Percentiles rank a stretch among this genome's conserved stretches.
Evolutionary conservation across 2,888 invertebrate genomes (phyloP).

Genomic region (Bembecia ichneumoniformis): DNA sequence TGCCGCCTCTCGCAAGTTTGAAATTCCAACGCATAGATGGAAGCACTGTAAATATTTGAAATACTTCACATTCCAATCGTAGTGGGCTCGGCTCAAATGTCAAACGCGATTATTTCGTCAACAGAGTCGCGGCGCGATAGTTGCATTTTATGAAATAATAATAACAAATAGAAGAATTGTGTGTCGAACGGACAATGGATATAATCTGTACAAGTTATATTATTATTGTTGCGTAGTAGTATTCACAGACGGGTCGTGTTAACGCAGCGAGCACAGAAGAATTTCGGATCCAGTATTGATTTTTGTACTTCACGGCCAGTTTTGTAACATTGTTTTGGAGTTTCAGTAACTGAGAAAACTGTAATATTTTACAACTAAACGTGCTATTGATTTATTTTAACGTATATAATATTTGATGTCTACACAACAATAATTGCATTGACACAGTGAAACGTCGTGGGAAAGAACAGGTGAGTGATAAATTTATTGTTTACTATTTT

Average conservation of each 20-base stretch:
- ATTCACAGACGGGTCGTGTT: constrained; percentile 34
- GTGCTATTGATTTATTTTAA: neutral
- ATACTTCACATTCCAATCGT: constrained; percentile 76
- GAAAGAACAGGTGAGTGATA: constrained; percentile 44
- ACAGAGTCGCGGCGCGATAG: constrained; percentile 70
- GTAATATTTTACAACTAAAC: constrained; percentile 17
- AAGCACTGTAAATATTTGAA: constrained; percentile 78
- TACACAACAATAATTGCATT: neutral
- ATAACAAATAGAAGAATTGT: constrained; percentile 56
- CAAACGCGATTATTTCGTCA: constrained; percentile 76
- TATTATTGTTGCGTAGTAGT: constrained; percentile 3
- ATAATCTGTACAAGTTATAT: constrained; percentile 40
- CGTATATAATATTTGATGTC: neutral
- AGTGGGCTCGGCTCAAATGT: constrained; percentile 81
- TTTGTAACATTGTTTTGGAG: constrained; percentile 53
- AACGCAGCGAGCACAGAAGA: constrained; percentile 35
- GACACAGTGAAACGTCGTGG: constrained; percentile 40
- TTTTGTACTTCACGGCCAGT: constrained; percentile 65
- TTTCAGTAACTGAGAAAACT: constrained; percentile 31
- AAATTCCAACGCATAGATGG: constrained; percentile 72
- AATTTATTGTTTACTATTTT: constrained; percentile 18
- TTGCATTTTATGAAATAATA: constrained; percentile 66
- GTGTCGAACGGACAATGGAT: constrained; percentile 57
- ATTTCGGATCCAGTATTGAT: constrained; percentile 61
- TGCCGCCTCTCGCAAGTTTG: constrained; percentile 45